Conservation (phyloP, 2,113 vertebrate genomes). For the Catharus minimus region DNA sequence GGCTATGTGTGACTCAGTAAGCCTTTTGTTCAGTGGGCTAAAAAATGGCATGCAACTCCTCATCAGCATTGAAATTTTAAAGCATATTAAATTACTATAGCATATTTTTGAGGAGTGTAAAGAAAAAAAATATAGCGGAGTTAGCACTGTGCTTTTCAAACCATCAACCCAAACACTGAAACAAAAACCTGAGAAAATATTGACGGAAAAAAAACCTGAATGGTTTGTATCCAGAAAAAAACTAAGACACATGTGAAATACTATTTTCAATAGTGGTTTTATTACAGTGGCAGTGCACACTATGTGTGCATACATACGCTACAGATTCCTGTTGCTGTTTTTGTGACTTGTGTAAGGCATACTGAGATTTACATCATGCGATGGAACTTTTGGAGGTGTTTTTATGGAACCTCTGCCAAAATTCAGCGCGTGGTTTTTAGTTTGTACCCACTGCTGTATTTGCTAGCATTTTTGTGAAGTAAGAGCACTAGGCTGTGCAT, state of each 20-base stretch:
- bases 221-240: neutral
- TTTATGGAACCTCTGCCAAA: constrained; percentile 45
- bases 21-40: constrained; percentile 65
- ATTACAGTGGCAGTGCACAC: neutral
- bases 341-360: constrained; percentile 23
- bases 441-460: constrained; percentile 27
- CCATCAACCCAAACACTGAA: neutral
- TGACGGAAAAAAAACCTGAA: neutral
- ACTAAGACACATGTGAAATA: neutral
- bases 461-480: constrained; percentile 27
- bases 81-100: constrained; percentile 50
- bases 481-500: constrained; percentile 10
- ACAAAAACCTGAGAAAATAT: neutral
- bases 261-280: constrained; percentile 7
- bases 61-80: constrained; percentile 62
- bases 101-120: constrained; percentile 8
- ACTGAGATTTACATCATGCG: constrained; percentile 34
- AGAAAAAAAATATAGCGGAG: neutral
- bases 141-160: constrained; percentile 14
- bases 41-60: constrained; percentile 53
- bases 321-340: neutral
- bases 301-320: neutral
- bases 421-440: constrained; percentile 35
- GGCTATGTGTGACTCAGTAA: constrained; percentile 67
- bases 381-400: constrained; percentile 35